Base-by-base conservation (phyloP, 2,797 vertebrate genomes). In the Balearica regulorum region DNA sequence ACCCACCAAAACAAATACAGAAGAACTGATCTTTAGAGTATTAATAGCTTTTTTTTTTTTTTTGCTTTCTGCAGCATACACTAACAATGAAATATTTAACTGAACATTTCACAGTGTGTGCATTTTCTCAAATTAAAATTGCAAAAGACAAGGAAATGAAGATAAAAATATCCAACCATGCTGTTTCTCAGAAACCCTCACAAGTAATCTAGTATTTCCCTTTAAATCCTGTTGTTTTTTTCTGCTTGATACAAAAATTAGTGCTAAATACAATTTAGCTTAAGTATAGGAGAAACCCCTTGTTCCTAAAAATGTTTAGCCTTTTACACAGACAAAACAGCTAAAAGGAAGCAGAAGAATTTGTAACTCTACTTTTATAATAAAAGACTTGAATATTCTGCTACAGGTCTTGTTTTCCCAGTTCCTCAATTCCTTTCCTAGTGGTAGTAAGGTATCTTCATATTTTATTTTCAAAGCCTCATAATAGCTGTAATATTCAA, bases 111-210 rank as follows among this genome's bases (percentile, higher is more conserved):
- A 86, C 76, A 87, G 82, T 16, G 9, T 55, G 61, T 83, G 76
- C 54, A 22, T 91, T 93, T 96, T 87, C 84, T 83, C 89, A 81
- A 92, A 95, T 95, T 86, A 97, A 96, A 93, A 78, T 92, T 96
- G 68, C 90, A 93, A 58, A 92, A 93, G 89, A 83, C 81, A 91
- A 41, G 82, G 90, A 95, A 92, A 93, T 86, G 35, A 88, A 93
- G 89, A 94, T 76, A 81, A 96, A 94, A 96, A 93, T 87, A 95
- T 60, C 78, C 46, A 86, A 2, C 81, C 68, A 20, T 4, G 28
- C 35, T 83, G 16, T 83, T 92, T 89, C 78, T 89, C 92, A 91
- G 72, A 93, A 89, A 35, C 11, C 16, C 25, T 71, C 49, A 68
- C 11, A 66, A 89, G 53, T 69, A 85, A 85, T 66, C 37, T 75